phyloP scores from a whole-genome alignment of 2,797 vertebrate species.

The Nothura maculosa region DNA sequence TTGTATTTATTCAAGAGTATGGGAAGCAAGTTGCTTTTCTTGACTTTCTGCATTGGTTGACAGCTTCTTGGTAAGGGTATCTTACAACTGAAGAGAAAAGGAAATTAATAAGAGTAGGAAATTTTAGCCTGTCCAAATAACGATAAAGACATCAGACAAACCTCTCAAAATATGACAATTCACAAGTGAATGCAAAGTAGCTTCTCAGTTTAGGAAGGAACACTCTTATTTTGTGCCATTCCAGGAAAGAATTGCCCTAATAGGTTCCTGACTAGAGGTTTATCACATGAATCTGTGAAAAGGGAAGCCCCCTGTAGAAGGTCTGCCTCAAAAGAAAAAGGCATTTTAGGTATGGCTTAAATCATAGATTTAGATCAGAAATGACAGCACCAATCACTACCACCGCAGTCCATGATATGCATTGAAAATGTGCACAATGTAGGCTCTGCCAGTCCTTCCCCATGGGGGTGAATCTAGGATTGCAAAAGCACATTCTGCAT shows the following conservation, averaged over 20 bases:
- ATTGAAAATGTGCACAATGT: neutral
- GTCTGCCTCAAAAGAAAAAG: neutral
- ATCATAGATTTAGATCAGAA: neutral
- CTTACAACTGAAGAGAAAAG: neutral
- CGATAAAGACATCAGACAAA: neutral
- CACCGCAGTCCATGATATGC: neutral
- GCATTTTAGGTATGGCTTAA: neutral
- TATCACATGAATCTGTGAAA: neutral
- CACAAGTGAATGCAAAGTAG: neutral
- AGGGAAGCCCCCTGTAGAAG: neutral
- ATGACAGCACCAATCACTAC: neutral
- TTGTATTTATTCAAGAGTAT: neutral
- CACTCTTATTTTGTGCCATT: neutral
- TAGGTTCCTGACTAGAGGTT: neutral
- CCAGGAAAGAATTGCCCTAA: neutral
- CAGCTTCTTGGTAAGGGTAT: neutral
- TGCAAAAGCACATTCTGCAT: neutral
- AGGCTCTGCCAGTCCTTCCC: neutral
- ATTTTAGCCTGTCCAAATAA: neutral
- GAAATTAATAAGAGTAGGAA: neutral
- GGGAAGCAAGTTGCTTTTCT: neutral
- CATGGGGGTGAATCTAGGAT: neutral
- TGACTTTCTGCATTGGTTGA: constrained; percentile 1
- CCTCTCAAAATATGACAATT: neutral
- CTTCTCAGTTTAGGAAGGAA: neutral